Base-by-base conservation (phyloP, 2,797 vertebrate species). In the Sebastes nivosus region DNA sequence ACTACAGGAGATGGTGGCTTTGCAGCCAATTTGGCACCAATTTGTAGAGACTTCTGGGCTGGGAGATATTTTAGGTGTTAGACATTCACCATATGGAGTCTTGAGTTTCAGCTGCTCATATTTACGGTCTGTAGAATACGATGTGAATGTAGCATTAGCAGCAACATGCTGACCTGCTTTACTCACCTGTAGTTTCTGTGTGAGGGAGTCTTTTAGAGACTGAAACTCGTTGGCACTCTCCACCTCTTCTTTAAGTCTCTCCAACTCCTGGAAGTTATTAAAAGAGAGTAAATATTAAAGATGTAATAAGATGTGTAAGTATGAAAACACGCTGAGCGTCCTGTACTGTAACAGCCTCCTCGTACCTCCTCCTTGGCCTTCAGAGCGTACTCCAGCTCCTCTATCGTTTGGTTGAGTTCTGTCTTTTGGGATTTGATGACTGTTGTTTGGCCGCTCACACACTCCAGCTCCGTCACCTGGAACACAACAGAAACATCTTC, bases 381-480 rank as follows among this genome's bases (percentile, higher is more conserved):
- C 84, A 99, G 79, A 0, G 96, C 96, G 20, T 92, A 79, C 89
- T 99, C 97, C 92, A 99, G 94, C 89, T 99, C 98, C 79, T 99
- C 98, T 91, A 99, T 98, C 18, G 97, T 99, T 90, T 97, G 97
- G 93, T 97, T 99, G 72, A 99, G 95, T 80, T 99, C 98, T 2
- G 97, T 97, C 95, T 99, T 99, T 72, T 99, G 97, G 65, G 97
- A 97, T 90, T 98, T 98, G 87, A 99, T 97, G 24, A 94, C 97
- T 14, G 97, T 97, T 2, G 97, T 96, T 93, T 99, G 98, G 85
- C 97, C 97, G 84, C 98, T 99, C 74, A 98, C 97, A 87, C 98
- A 99, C 93, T 99, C 98, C 79, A 99, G 94, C 89, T 99, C 98
- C 3, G 98, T 99, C 93, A 99, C 98, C 98, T 99, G 88, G 20